A percentile compares a stretch with the other conserved stretches of the same genome.
phyloP scores from a whole-genome alignment of 2,888 invertebrate species.

The Rhorus exstirpatorius region DNA sequence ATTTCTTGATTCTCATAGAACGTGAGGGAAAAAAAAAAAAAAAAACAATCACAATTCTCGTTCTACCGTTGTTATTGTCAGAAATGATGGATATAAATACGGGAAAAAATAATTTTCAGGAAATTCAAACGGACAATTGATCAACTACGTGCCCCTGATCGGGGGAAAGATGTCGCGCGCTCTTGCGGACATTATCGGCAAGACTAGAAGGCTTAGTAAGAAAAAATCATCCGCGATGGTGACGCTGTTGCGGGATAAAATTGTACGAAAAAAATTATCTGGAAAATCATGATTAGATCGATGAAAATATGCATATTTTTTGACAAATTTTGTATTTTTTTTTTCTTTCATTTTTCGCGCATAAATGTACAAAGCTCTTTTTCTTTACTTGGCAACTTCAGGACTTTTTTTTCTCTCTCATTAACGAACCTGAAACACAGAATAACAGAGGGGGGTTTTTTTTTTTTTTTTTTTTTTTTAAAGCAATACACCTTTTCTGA shows the following conservation, averaged over 20 bases:
- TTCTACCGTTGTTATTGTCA: background rate
- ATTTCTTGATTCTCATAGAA: constrained; percentile 77
- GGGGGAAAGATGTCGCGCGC: constrained; percentile 35
- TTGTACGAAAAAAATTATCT: constrained; percentile 36
- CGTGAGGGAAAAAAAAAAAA: constrained; percentile 75
- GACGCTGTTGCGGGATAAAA: constrained; percentile 27
- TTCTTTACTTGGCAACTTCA: constrained; percentile 20
- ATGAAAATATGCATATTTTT: too few species aligned
- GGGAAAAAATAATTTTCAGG: constrained; percentile 46
- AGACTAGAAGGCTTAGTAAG: constrained; percentile 43
- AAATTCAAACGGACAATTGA: constrained; percentile 53
- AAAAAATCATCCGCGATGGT: constrained; percentile 40
- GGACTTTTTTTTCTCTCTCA: constrained; percentile 41
- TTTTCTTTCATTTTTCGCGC: constrained; percentile 11
- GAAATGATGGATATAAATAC: background rate
- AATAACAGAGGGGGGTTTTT: too few species aligned
- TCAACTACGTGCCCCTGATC: constrained; percentile 57
- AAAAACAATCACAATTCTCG: too few species aligned
- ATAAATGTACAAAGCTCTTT: constrained; percentile 38
- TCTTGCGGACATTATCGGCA: constrained; percentile 48
- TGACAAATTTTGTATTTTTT: too few species aligned
- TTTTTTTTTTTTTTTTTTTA: too few species aligned
- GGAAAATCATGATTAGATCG: constrained; percentile 37
- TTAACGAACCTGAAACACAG: constrained; percentile 55
- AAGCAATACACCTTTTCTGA: background rate